These are phyloP conservation scores for Darevskia mixta DNA, from an alignment of 2,797 vertebrate species.

Conservation along the genomic window DNA sequence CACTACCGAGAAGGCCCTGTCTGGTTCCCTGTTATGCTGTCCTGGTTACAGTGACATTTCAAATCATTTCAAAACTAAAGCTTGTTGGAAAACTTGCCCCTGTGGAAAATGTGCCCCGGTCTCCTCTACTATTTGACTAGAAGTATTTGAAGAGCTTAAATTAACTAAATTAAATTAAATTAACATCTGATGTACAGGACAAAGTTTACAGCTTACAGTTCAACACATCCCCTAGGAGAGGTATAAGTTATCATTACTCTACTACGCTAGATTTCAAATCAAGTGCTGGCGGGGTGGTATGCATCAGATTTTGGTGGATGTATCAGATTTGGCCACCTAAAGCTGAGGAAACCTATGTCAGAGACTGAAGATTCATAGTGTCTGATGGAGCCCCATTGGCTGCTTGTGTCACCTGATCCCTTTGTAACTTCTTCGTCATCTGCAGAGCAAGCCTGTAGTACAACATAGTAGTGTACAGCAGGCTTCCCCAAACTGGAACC, in stretches of 20 bases:
- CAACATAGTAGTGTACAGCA: neutral
- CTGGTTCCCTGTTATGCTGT: too few species aligned
- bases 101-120: too few species aligned
- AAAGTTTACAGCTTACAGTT: too few species aligned
- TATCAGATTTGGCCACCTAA: neutral
- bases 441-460: neutral
- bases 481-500: too few species aligned
- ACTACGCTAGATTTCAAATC: neutral
- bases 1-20: too few species aligned
- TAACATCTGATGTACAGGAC: too few species aligned
- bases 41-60: too few species aligned
- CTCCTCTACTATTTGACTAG: constrained; percentile 14
- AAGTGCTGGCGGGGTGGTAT: neutral
- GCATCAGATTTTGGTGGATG: neutral
- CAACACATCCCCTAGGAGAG: neutral
- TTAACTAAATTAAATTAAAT: neutral
- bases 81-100: too few species aligned
- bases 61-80: too few species aligned
- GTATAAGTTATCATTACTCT: neutral
- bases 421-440: too few species aligned
- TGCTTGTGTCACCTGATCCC: neutral
- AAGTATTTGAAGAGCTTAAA: constrained; percentile 16
- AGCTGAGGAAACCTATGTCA: neutral
- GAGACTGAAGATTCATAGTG: neutral
- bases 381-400: neutral